Conservation (phyloP, 2,888 invertebrate species). For the Fragum sueziense region DNA sequence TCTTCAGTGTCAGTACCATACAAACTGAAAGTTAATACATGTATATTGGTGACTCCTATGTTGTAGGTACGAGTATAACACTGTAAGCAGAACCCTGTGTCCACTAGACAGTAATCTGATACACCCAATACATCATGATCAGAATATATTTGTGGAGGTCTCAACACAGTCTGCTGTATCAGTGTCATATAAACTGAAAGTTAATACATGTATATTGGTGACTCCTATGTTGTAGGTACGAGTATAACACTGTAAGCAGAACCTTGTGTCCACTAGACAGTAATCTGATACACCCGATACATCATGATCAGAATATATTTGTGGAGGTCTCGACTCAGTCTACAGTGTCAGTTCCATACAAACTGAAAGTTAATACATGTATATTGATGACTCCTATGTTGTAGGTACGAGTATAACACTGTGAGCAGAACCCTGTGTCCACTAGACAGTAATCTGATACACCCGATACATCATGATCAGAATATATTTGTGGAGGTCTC, state of each 20-base stretch:
- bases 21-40: neutral
- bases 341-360: slow-evolving; percentile 85
- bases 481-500: slow-evolving; percentile 87
- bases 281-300: slow-evolving; percentile 31
- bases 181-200: slow-evolving; percentile 84
- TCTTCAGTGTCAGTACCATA: slow-evolving; percentile 85
- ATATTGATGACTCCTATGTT: too few species aligned
- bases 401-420: slow-evolving; percentile 74
- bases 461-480: slow-evolving; percentile 36
- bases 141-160: slow-evolving; percentile 86
- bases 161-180: slow-evolving; percentile 86
- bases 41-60: too few species aligned
- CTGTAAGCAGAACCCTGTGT: slow-evolving; percentile 80
- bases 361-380: neutral
- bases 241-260: slow-evolving; percentile 75
- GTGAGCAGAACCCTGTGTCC: slow-evolving; percentile 81
- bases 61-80: slow-evolving; percentile 73
- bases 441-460: slow-evolving; percentile 61
- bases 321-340: slow-evolving; percentile 88
- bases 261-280: slow-evolving; percentile 80
- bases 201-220: too few species aligned
- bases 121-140: slow-evolving; percentile 12
- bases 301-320: slow-evolving; percentile 82
- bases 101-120: slow-evolving; percentile 70
- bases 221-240: too few species aligned